A percentile compares a stretch with the other conserved stretches of the same genome.
These are phyloP conservation scores for Sipha flava DNA, from an alignment of 1,140 invertebrate genomes.

Conservation along the genomic window DNA sequence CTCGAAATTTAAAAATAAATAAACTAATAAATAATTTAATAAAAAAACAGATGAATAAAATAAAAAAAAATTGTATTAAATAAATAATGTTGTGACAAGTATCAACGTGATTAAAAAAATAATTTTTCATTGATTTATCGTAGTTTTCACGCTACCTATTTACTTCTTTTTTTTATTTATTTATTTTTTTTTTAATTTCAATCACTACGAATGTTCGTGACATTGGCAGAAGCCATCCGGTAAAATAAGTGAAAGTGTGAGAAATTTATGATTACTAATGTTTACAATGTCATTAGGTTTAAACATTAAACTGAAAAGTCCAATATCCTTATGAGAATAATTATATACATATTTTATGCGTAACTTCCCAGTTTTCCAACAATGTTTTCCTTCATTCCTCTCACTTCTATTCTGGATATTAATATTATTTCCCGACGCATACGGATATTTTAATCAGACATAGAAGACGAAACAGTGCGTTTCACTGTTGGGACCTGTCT, in stretches of 20 bases:
- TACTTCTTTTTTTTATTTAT: not conserved
- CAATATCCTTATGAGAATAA: not conserved
- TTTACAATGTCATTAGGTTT: constrained; percentile 4
- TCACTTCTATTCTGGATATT: not conserved
- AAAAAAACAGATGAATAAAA: too few species aligned
- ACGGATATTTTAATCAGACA: not conserved
- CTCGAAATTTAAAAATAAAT: too few species aligned
- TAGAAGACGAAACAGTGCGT: not conserved
- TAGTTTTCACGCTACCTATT: not conserved
- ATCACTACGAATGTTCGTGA: constrained; percentile 14
- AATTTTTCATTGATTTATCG: not conserved
- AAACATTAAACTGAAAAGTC: not conserved
- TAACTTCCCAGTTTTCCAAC: not conserved
- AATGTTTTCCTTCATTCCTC: not conserved
- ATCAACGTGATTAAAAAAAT: not conserved
- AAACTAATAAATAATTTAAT: too few species aligned
- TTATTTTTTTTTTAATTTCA: not conserved
- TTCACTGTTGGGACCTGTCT: constrained; percentile 28
- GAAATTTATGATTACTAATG: not conserved
- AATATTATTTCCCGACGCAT: not conserved
- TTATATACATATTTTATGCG: too few species aligned
- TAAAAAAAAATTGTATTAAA: too few species aligned
- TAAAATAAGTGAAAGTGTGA: constrained; percentile 30
- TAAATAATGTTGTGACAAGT: not conserved
- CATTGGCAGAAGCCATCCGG: constrained; percentile 21